phyloP scores from a whole-genome alignment of 92 coral and sea anemone genomes.

The Micromussa lordhowensis region DNA sequence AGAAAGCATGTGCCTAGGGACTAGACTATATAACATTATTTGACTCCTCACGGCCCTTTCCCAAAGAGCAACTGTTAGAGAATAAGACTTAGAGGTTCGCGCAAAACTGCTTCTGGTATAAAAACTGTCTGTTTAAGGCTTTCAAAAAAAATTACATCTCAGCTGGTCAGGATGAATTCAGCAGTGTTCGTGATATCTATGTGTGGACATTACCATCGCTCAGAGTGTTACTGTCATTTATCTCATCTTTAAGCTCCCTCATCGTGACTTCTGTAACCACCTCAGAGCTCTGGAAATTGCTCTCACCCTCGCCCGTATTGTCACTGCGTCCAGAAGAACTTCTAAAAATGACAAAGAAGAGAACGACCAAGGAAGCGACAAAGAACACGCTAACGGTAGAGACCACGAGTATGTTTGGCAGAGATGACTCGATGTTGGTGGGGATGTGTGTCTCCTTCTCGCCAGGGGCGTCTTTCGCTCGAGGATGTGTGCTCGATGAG shows the following conservation, averaged over 20 bases:
- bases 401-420: conserved; percentile 21
- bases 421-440: not conserved
- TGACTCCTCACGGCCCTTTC: too few species aligned
- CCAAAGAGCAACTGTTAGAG: too few species aligned
- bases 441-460: not conserved
- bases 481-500: not conserved
- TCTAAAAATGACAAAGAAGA: conserved; percentile 12
- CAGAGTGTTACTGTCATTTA: not conserved
- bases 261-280: conserved; percentile 4
- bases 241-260: not conserved
- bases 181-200: not conserved
- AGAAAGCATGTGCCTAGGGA: too few species aligned
- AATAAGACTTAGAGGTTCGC: not conserved
- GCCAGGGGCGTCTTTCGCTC: not conserved
- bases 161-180: not conserved
- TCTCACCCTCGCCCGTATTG: not conserved
- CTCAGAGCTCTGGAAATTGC: not conserved
- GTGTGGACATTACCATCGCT: not conserved
- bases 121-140: too few species aligned
- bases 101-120: not conserved
- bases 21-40: too few species aligned
- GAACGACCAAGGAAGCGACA: not conserved
- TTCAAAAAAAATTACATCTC: not conserved
- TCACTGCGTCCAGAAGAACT: not conserved
- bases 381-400: conserved; percentile 12